These are phyloP conservation scores for Ursus arctos DNA, from an alignment of 2,113 vertebrate species.

Conservation along the genomic window DNA sequence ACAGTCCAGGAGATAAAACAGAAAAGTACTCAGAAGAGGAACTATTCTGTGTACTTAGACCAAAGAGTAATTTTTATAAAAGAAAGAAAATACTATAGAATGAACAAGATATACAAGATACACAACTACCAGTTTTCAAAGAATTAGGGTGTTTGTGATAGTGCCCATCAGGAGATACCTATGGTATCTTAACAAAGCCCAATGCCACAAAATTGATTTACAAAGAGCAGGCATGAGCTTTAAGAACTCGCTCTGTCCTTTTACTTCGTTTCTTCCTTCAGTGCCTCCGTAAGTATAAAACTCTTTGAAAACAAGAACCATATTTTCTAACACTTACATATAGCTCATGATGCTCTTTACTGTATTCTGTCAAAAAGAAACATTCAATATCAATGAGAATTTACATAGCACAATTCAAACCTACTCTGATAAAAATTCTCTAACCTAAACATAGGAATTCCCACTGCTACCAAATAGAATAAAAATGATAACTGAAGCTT, in stretches of 20 bases:
- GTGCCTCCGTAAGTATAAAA: constrained; percentile 54
- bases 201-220: constrained; percentile 19
- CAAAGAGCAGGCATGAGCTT: constrained; percentile 29
- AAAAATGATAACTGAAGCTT: constrained; percentile 44
- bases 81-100: neutral
- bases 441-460: constrained; percentile 23
- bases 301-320: constrained; percentile 33
- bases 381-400: constrained; percentile 13
- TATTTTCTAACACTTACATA: constrained; percentile 12
- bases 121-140: constrained; percentile 26
- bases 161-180: neutral
- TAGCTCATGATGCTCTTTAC: neutral
- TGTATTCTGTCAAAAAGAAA: neutral
- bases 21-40: neutral
- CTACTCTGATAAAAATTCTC: constrained; percentile 28
- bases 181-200: neutral
- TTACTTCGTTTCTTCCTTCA: neutral
- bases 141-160: neutral
- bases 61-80: constrained; percentile 34
- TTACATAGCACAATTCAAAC: constrained; percentile 29
- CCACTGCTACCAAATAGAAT: neutral
- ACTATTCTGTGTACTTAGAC: neutral
- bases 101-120: neutral
- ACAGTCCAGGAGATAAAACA: neutral
- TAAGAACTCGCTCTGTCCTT: constrained; percentile 14